Base-by-base conservation (phyloP, 2,888 invertebrate species). In the Theretra japonica region DNA sequence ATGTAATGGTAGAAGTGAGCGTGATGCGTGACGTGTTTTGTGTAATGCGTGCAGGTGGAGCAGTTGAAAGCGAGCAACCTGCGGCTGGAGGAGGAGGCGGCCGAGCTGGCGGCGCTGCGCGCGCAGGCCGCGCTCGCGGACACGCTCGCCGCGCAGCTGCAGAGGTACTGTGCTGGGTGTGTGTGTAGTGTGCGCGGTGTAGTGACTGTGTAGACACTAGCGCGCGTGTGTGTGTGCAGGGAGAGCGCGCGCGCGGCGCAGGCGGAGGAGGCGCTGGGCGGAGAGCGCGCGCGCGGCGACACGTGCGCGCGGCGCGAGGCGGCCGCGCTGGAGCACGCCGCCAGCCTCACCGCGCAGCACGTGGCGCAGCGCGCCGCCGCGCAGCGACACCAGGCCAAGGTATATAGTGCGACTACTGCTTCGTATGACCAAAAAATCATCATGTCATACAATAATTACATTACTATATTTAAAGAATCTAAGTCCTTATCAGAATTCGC, bases 121-220 rank as follows among this genome's bases (percentile, higher is more conserved):
- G 94, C 94, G 0, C 88, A 90, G 58, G 94, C 94, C 0, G 92
- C 94, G 0, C 78, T 94, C 0, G 90, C 94, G 0, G 94, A 94
- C 75, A 88, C 94, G 0, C 88, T 95, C 7, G 84, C 87, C 62
- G 88, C 86, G 0, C 94, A 92, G 74, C 75, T 94, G 25, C 86
- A 90, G 59, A 88, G 94, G 94, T 93, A 71, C 19, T 15, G 41
- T 41, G 15, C 3, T 11, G 41, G 0, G 33, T 33, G 41, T 41
- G 41, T 15, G 41, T 15, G 11, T 15, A 15, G 41, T 41, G 41
- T 41, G 11, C 1, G 41, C 3, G 15, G 41, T 15, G 41, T 3
- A n/a, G 28, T 28, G 15, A 2, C 11, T 41, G 41, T 15, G 41
- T 41, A n/a, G n/a, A n/a, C n/a, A 41, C 41, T 11, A 2, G n/a